Conservation (phyloP, 2,797 vertebrate genomes). For the Spheniscus humboldti region DNA sequence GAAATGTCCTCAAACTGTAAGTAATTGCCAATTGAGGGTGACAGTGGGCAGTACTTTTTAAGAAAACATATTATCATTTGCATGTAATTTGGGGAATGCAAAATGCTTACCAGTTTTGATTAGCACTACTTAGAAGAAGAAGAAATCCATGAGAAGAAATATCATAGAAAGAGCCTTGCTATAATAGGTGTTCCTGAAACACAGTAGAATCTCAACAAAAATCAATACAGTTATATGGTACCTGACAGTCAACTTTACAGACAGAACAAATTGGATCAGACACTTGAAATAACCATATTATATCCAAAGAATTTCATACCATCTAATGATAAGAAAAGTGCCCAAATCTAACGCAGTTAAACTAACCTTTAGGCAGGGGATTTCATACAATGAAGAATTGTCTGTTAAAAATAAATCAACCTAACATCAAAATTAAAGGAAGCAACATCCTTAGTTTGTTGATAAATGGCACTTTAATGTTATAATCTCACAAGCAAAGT, state of each 20-base stretch:
- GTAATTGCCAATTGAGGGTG: neutral
- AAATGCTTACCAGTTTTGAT: neutral
- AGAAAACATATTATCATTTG: neutral
- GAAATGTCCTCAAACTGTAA: neutral
- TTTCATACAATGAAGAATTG: neutral
- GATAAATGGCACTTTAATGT: neutral
- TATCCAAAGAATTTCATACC: neutral
- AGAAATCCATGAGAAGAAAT: neutral
- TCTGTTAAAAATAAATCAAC: neutral
- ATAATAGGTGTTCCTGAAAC: neutral
- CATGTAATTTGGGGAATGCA: neutral
- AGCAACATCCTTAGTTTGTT: neutral
- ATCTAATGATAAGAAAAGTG: neutral
- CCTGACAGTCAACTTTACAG: neutral
- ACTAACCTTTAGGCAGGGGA: neutral
- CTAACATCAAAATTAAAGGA: neutral
- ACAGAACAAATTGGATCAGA: neutral
- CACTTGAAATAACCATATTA: neutral
- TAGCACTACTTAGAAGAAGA: neutral
- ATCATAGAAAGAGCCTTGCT: neutral
- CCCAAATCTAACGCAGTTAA: neutral
- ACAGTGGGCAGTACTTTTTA: neutral
- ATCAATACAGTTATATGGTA: neutral
- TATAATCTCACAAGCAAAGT: neutral
- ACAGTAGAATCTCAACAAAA: neutral